Evolutionary conservation across 2,797 vertebrate genomes (phyloP), one percentile per base, ranked within the genome.

Genomic region (Xiphorhynchus erythropygius): DNA sequence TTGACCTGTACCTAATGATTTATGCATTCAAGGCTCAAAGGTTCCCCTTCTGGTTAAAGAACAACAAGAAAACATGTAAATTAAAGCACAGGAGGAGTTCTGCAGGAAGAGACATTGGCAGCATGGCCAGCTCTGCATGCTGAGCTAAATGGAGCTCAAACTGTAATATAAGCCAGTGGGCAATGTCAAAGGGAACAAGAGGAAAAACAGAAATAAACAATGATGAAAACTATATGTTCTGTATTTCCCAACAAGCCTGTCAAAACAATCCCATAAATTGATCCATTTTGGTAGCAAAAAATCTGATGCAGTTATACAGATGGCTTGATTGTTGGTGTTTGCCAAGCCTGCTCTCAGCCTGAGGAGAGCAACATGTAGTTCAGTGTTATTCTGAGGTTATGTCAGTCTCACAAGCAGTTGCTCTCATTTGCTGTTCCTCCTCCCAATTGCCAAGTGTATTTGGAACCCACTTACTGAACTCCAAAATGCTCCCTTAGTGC

Each of bases 171-270:
- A 93, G 49, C 57, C 77, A 92, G 42, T 57, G 75, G 55, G 67
- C 92, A 92, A 94, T 60, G 69, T 87, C 90, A 95, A 90, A 97
- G 73, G 63, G 81, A 94, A 85, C 47, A 87, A 70, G 86, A 78
- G 44, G 69, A 62, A 87, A 95, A 94, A 13, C 46, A 93, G 53
- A 87, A 93, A 80, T 49, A 96, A 97, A 87, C 41, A 93, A 71
- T 69, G 44, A 93, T 67, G 64, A 91, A 94, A 93, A 83, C 74
- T 63, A 8, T 60, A 93, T 92, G 94, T 71, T 91, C 74, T 56
- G 44, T 81, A 93, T 95, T 95, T 90, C 91, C 91, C 74, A 88
- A 97, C 63, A 94, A 41, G 75, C 64, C 74, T 94, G 93, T 94
- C 93, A 96, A 95, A 97, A 84, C 67, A 85, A 74, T 84, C 47